Conservation (phyloP, 2,888 invertebrate genomes). For the Drosophila parthenogenetica region DNA sequence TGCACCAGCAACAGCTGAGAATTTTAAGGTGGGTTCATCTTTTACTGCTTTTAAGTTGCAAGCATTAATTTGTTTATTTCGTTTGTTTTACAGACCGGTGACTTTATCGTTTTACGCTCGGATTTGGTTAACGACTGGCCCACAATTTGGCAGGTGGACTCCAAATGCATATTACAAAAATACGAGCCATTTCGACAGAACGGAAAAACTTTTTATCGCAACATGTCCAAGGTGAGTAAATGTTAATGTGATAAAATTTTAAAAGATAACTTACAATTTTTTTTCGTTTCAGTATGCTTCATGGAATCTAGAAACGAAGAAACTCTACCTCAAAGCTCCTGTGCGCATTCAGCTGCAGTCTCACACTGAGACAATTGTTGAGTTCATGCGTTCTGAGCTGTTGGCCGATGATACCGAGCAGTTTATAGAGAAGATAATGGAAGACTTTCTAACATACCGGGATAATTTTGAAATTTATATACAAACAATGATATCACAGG, state of each 20-base stretch:
- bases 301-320: slow-evolving; percentile 93
- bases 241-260: too few relatives aligned
- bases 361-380: slow-evolving; percentile 92
- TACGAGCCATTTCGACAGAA: slow-evolving; percentile 93
- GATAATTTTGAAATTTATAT: slow-evolving; percentile 96
- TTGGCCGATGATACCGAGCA: slow-evolving; percentile 88
- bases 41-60: not conserved
- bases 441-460: slow-evolving; percentile 91
- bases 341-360: slow-evolving; percentile 91
- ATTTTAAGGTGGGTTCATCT: slow-evolving; percentile 79
- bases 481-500: slow-evolving; percentile 95
- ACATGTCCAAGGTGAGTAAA: slow-evolving; percentile 91
- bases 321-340: slow-evolving; percentile 91
- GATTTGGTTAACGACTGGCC: slow-evolving; percentile 94
- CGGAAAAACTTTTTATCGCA: slow-evolving; percentile 92
- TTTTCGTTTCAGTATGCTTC: slow-evolving; percentile 89
- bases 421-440: slow-evolving; percentile 91
- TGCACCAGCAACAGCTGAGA: slow-evolving; percentile 73
- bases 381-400: slow-evolving; percentile 91
- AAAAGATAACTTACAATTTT: not conserved
- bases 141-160: slow-evolving; percentile 96
- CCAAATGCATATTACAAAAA: slow-evolving; percentile 92
- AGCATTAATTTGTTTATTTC: not conserved
- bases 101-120: slow-evolving; percentile 94
- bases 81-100: slow-evolving; percentile 89